phyloP scores from a whole-genome alignment of 1,140 invertebrate genomes.

The Littorina saxatilis region DNA sequence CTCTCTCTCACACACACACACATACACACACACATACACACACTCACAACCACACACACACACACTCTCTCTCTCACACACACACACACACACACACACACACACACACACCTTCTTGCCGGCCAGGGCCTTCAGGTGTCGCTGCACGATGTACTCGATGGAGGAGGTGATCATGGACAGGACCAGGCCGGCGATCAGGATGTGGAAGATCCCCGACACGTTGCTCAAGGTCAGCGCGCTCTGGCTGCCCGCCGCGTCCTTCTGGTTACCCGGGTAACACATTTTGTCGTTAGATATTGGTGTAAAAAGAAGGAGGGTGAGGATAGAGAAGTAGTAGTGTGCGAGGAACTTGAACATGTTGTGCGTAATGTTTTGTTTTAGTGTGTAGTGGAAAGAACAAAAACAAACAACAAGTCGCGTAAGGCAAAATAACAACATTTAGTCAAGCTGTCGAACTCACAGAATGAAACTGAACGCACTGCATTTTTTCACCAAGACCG shows the following conservation, averaged over 20 bases:
- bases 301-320: too few species aligned
- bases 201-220: slow-evolving; percentile 99
- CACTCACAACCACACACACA: slow-evolving; percentile 1
- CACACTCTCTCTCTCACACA: background rate
- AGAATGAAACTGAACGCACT: too few species aligned
- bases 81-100: slow-evolving; percentile 15
- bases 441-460: too few species aligned
- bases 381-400: background rate
- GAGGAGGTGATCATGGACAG: slow-evolving; percentile 92
- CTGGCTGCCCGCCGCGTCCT: slow-evolving; percentile 57
- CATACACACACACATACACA: slow-evolving; percentile 6
- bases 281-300: background rate
- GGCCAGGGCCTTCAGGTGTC: slow-evolving; percentile 41
- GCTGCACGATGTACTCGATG: slow-evolving; percentile 84
- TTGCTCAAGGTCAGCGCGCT: slow-evolving; percentile 86
- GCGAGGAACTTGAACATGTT: too few species aligned
- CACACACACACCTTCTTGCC: slow-evolving; percentile 29
- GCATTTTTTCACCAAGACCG: too few species aligned
- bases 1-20: background rate
- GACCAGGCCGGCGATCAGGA: slow-evolving; percentile 93
- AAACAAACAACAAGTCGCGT: too few species aligned
- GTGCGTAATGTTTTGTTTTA: background rate
- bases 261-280: too few species aligned
- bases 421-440: too few species aligned
- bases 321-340: too few species aligned